Base-by-base conservation (phyloP, 2,113 vertebrate genomes). In the Leuciscus idus region DNA sequence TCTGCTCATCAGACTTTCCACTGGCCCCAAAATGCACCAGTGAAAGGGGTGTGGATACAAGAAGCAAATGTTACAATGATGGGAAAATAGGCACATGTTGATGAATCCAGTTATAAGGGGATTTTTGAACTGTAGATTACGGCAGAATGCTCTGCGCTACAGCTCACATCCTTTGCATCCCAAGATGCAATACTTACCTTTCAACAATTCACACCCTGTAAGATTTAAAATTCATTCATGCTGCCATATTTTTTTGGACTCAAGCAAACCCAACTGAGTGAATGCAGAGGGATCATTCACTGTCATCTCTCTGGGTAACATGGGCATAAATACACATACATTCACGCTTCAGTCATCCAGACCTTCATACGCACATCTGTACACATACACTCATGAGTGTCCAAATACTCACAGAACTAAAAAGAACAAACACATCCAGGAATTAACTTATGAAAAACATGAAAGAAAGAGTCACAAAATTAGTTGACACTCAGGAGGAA, bases 401-500 rank as follows among this genome's bases (percentile, higher is more conserved):
- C 57, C 6, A 90, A 91, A 93, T 92, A 93, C 92, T 91, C 92
- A 92, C 93, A 89, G 87, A 89, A 74, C 76, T 77, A 85, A 78
- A 92, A 64, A 11, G 89, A 74, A 84, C 90, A 52, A 84, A 90
- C 88, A 91, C 68, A 90, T 89, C 87, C 87, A 73, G 76, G 83
- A 59, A 85, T 82, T 83, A 84, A 89, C 88, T 87, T 70, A 90
- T 82, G 57, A 92, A 81, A 92, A 86, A 89, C 80, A 90, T 50
- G 90, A 90, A 90, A 88, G 87, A 91, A 90, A 93, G 84, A 92
- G 89, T 68, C 36, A 89, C 70, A 89, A 91, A 87, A 92, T 93
- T 92, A 93, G 93, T 92, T 77, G 91, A 75, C 75, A 89, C 75
- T 90, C 86, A 86, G 66, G 57, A 89, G 68, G 80, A 87, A n/a